These are phyloP conservation scores for Anastrepha obliqua DNA, from an alignment of 1,140 invertebrate species.

Conservation along the genomic window DNA sequence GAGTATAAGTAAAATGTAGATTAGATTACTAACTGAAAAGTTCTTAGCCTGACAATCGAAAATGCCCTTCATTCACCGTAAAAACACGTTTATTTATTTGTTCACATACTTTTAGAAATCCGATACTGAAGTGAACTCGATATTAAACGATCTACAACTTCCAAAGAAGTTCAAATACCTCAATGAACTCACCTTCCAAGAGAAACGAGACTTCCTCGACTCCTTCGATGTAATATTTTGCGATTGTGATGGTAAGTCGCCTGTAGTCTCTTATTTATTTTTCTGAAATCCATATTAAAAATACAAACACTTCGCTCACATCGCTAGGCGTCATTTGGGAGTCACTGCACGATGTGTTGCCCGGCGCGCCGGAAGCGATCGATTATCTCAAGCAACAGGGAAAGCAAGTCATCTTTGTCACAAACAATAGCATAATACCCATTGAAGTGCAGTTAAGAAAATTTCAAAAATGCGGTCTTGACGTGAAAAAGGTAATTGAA, in stretches of 20 bases:
- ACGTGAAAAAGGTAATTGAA: constrained; percentile 68
- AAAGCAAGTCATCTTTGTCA: constrained; percentile 81
- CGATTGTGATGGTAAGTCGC: constrained; percentile 74
- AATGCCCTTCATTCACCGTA: too few species aligned
- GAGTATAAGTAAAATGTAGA: too few species aligned
- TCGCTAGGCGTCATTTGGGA: constrained; percentile 78
- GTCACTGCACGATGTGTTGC: constrained; percentile 71
- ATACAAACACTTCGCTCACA: not conserved
- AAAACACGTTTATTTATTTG: too few species aligned
- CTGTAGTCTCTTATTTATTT: not conserved
- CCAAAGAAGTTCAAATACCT: constrained; percentile 56
- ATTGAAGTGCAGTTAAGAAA: constrained; percentile 69
- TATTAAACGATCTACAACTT: not conserved
- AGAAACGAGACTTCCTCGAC: constrained; percentile 70
- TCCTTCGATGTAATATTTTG: constrained; percentile 75
- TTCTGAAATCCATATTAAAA: not conserved
- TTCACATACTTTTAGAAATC: not conserved
- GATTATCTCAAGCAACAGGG: constrained; percentile 77
- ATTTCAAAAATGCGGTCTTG: constrained; percentile 72
- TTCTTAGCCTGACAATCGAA: too few species aligned
- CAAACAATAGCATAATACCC: constrained; percentile 79
- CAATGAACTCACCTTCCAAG: constrained; percentile 60
- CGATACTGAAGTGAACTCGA: not conserved
- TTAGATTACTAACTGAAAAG: too few species aligned
- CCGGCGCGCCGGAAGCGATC: constrained; percentile 76